A percentile compares a stretch with the other conserved stretches of the same genome.
Conservation (phyloP, 1,140 invertebrate species). For the Aporrectodea caliginosa region DNA sequence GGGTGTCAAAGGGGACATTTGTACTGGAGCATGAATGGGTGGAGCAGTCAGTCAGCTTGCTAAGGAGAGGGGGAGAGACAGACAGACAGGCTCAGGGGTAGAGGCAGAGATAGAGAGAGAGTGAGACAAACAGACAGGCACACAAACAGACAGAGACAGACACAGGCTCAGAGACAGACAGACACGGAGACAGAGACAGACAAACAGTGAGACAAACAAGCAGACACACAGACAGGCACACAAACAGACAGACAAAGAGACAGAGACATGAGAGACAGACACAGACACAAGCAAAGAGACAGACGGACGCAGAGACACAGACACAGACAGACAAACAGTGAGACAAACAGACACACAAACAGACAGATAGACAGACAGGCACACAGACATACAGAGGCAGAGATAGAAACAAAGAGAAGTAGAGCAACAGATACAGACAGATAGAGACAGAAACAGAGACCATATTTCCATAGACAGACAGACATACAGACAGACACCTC, state of each 20-base stretch:
- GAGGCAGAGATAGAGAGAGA: slow-evolving; percentile 31
- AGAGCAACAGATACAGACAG: slow-evolving; percentile 28
- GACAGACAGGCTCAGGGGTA: slow-evolving; percentile 28
- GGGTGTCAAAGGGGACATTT: too few relatives aligned
- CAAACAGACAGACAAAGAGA: slow-evolving; percentile 35
- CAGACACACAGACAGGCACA: slow-evolving; percentile 35
- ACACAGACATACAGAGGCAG: slow-evolving; percentile 35
- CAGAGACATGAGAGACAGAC: neutral
- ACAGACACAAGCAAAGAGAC: slow-evolving; percentile 24
- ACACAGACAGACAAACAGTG: slow-evolving; percentile 30
- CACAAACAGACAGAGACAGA: slow-evolving; percentile 32
- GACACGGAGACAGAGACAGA: neutral
- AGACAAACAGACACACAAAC: neutral
- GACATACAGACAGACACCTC: slow-evolving; percentile 28
- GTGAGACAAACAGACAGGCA: neutral
- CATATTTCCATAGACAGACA: too few relatives aligned
- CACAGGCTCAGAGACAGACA: slow-evolving; percentile 36
- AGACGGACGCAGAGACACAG: slow-evolving; percentile 33
- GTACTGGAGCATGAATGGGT: too few relatives aligned
- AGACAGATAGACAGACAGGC: slow-evolving; percentile 33
- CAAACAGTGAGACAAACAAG: slow-evolving; percentile 23
- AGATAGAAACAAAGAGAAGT: neutral
- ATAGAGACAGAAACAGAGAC: slow-evolving; percentile 30
- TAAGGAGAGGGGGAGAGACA: neutral
- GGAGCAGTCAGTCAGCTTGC: slow-evolving; percentile 36